Base-by-base conservation (phyloP, 2,113 vertebrate species). In the Corapipo altera region DNA sequence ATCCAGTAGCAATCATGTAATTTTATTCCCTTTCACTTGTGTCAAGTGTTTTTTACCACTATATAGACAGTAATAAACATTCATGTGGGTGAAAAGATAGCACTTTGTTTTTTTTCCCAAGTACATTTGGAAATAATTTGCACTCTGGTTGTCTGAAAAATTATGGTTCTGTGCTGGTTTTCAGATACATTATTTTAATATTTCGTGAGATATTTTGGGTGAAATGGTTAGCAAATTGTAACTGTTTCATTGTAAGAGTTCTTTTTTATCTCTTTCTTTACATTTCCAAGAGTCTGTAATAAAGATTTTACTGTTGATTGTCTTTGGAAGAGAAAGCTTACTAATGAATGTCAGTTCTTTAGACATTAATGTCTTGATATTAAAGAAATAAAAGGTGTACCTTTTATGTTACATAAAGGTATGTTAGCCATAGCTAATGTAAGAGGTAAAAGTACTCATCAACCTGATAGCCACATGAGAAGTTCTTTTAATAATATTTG, bases 91-190 rank as follows among this genome's bases (percentile, higher is more conserved):
- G 24, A 70, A 95, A 93, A 87, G 80, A 93, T n/a, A 78, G 76
- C 48, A 49, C 81, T 33, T 58, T 24, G 62, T 33, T 33, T 76
- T 61, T 76, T 71, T 58, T 15, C 14, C 9, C 21, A 21, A 85
- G 71, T 89, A 90, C 78, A 66, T 93, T 94, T 96, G 62, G 81
- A 94, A 94, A 83, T 95, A 97, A 94, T 96, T 94, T 96, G 58
- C 19, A 32, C 57, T 84, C 48, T 85, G n/a, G 55, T 88, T 95
- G 65, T 91, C 77, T 95, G 81, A 96, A 92, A 94, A 93, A 94
- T 82, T 96, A 43, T 62, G 58, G 54, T 85, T 93, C 93, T 91
- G 51, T 93, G 24, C 89, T 89, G 35, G 46, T 91, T 95, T 95
- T 93, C 89, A 85, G 65, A 76, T 59, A 62, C 51, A 35, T 94